A percentile compares a stretch with the other conserved stretches of the same genome.
These are phyloP conservation scores for Brachionus plicatilis DNA, from an alignment of 1,140 invertebrate genomes.

Conservation along the genomic window DNA sequence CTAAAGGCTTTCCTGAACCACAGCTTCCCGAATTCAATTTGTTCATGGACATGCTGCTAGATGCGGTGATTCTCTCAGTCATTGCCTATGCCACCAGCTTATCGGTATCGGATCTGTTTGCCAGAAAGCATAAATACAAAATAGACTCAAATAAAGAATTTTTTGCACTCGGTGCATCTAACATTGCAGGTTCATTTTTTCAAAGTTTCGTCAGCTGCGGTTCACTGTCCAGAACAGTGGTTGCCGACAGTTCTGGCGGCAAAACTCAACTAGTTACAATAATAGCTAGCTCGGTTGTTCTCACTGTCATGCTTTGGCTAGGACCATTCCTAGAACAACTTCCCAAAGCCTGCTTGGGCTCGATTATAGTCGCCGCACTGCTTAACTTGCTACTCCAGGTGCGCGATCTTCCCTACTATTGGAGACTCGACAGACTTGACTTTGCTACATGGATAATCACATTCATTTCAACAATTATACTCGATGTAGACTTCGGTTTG, in stretches of 20 bases:
- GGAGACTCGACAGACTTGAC: constrained; percentile 29
- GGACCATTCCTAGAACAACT: background rate
- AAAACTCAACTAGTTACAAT: constrained; percentile 46
- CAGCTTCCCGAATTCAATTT: constrained; percentile 46
- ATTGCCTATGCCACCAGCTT: constrained; percentile 56
- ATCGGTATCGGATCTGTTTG: constrained; percentile 58
- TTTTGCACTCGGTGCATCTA: constrained; percentile 45
- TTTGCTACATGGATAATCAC: constrained; percentile 72
- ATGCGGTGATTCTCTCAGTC: constrained; percentile 52
- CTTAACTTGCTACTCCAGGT: constrained; percentile 1
- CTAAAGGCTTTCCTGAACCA: constrained; percentile 51
- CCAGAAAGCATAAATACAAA: constrained; percentile 56
- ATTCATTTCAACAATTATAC: constrained; percentile 69
- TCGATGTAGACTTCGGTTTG: constrained; percentile 79
- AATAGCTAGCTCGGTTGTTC: constrained; percentile 40
- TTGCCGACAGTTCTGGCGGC: constrained; percentile 45
- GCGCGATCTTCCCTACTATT: constrained; percentile 6
- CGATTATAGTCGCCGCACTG: constrained; percentile 26
- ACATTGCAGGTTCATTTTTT: constrained; percentile 46
- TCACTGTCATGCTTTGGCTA: constrained; percentile 40
- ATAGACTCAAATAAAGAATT: constrained; percentile 56
- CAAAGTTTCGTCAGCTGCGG: constrained; percentile 44
- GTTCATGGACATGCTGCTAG: constrained; percentile 44
- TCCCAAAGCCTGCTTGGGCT: constrained; percentile 35
- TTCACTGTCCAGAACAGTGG: constrained; percentile 45